Percentiles rank a stretch among this genome's conserved stretches.
Evolutionary conservation across 1,140 invertebrate species (phyloP).

Genomic region (Neotoxoptera formosana): DNA sequence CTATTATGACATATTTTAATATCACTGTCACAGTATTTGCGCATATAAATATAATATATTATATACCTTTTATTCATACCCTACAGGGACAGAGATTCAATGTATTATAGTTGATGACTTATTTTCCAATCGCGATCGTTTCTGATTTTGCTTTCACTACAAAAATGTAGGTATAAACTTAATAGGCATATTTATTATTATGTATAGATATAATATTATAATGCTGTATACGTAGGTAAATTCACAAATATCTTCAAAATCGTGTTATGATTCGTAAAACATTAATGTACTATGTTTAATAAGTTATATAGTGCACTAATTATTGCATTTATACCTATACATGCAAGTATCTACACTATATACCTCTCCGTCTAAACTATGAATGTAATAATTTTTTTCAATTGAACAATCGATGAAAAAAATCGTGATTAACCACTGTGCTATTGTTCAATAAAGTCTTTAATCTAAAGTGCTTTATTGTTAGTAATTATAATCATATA

Average conservation of each 20-base stretch:
- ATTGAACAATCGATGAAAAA: background rate
- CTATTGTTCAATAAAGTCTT: background rate
- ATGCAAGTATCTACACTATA: background rate
- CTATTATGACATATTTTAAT: background rate
- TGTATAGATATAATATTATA: too few species aligned
- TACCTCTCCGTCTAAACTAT: background rate
- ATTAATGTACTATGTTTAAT: too few species aligned
- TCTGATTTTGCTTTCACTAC: background rate
- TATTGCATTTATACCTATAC: background rate
- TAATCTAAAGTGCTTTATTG: conserved; percentile 4
- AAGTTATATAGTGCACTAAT: too few species aligned
- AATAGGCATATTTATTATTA: too few species aligned
- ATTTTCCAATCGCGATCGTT: background rate
- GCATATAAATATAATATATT: too few species aligned
- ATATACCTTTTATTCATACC: background rate
- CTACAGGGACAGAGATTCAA: background rate
- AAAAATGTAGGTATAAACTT: background rate
- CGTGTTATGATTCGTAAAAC: background rate
- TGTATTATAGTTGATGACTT: background rate
- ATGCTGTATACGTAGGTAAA: too few species aligned
- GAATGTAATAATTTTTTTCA: background rate
- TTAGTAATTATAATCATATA: background rate
- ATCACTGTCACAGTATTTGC: background rate
- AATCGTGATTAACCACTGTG: background rate
- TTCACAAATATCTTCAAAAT: background rate